A percentile compares a stretch with the other conserved stretches of the same genome.
Conservation (phyloP, 2,888 invertebrate species). For the Ethmia dodecea region DNA sequence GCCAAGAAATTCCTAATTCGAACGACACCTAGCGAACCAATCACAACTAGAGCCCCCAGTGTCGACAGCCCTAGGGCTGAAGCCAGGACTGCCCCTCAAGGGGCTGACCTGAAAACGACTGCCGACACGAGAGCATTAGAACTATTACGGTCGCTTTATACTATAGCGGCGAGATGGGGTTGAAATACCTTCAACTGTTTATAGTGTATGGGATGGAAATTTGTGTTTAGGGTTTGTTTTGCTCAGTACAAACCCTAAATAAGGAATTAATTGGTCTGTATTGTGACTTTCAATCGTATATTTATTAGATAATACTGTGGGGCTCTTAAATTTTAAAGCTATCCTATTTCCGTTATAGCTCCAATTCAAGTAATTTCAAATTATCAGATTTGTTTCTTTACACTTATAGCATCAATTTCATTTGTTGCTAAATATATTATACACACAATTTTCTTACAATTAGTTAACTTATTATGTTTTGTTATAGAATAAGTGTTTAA, state of each 20-base stretch:
- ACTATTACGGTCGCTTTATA: constrained; percentile 88
- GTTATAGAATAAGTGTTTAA: constrained; percentile 26
- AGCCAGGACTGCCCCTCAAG: constrained; percentile 47
- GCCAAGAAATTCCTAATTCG: constrained; percentile 49
- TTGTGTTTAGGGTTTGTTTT: constrained; percentile 43
- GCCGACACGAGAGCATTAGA: constrained; percentile 89
- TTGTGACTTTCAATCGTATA: no score
- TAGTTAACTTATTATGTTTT: constrained; percentile 44
- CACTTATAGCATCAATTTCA: no score
- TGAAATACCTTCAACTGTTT: constrained; percentile 29
- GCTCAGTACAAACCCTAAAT: constrained; percentile 15
- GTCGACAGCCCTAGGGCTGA: constrained; percentile 58
- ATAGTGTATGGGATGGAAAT: constrained; percentile 29
- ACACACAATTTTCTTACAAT: constrained; percentile 8
- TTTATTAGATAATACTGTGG: no score
- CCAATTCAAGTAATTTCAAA: no score
- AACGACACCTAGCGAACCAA: constrained; percentile 34
- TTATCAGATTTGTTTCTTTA: no score
- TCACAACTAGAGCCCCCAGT: constrained; percentile 33
- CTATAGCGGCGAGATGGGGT: constrained; percentile 90
- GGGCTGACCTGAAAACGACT: constrained; percentile 55
- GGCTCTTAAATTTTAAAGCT: no score
- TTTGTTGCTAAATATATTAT: constrained; percentile 1
- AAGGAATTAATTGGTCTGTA: no score
- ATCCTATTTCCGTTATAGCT: no score